A percentile compares a stretch with the other conserved stretches of the same genome.
Evolutionary conservation across 1,140 invertebrate species (phyloP).

Genomic region (Episyrphus balteatus): DNA sequence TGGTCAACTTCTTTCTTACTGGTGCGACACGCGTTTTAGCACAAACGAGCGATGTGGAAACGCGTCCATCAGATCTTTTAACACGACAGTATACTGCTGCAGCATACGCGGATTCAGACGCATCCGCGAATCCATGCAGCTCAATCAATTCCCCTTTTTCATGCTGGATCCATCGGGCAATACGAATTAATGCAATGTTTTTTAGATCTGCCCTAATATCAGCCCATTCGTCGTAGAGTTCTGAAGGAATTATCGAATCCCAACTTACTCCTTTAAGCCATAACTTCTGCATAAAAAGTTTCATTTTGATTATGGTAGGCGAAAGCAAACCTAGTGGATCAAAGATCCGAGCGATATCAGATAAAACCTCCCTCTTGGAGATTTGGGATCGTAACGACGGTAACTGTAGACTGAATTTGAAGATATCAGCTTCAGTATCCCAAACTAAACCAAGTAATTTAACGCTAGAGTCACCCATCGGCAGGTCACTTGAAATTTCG

Average conservation of each 20-base stretch:
- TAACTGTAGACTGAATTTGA: too few relatives aligned
- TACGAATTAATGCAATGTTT: conserved; percentile 4
- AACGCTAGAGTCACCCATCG: too few relatives aligned
- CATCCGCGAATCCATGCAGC: conserved; percentile 28
- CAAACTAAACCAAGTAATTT: too few relatives aligned
- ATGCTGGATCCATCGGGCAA: conserved; percentile 1
- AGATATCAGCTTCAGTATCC: too few relatives aligned
- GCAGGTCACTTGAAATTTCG: too few relatives aligned
- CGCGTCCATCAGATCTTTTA: too few relatives aligned
- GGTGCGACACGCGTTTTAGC: conserved; percentile 9
- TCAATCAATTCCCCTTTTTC: conserved; percentile 4
- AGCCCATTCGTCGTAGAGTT: conserved; percentile 12
- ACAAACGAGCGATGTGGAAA: conserved; percentile 7
- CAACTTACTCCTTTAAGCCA: conserved; percentile 25
- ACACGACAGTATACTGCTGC: conserved; percentile 27
- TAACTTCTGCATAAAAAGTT: conserved; percentile 35
- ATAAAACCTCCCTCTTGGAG: conserved; percentile 21
- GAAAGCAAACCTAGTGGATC: conserved; percentile 27
- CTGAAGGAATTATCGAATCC: conserved; percentile 18
- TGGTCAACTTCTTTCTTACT: conserved; percentile 3
- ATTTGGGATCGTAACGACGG: conserved; percentile 3
- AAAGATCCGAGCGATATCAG: conserved; percentile 16
- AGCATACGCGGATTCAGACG: conserved; percentile 24
- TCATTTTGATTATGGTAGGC: conserved; percentile 25
- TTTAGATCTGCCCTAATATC: conserved; percentile 8